Evolutionary conservation across 1,140 invertebrate species (phyloP).

Genomic region (Magallana gigas): DNA sequence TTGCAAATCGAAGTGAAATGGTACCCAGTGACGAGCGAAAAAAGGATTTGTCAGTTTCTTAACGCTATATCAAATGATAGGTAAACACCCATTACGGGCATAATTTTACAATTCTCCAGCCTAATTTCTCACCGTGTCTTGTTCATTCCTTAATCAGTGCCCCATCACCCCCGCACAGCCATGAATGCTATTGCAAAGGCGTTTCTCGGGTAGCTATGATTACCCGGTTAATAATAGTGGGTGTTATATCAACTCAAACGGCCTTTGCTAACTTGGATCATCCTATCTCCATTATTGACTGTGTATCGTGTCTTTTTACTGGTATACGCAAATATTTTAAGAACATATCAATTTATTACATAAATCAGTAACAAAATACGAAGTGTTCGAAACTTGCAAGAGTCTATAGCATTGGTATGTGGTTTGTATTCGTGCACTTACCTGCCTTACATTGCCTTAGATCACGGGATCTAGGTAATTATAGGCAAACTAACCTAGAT

Average conservation of each 20-base stretch:
- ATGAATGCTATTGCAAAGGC: constrained; percentile 22
- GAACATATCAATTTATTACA: background rate
- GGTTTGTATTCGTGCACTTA: too few species aligned
- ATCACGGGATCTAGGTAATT: too few species aligned
- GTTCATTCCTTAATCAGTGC: background rate
- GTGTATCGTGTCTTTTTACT: background rate
- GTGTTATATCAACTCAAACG: constrained; percentile 3
- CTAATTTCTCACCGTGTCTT: background rate
- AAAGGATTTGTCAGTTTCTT: constrained; percentile 18
- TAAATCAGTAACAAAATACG: background rate
- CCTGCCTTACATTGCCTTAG: too few species aligned
- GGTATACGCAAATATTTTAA: constrained; percentile 23
- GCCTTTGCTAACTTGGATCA: background rate
- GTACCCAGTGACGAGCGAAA: background rate
- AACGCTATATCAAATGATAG: constrained; percentile 30
- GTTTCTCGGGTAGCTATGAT: constrained; percentile 1
- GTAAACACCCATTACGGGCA: background rate
- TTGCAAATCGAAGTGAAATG: background rate
- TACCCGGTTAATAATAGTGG: background rate
- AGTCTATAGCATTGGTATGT: too few species aligned
- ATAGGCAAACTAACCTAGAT: too few species aligned
- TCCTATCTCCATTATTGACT: background rate
- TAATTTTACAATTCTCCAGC: constrained; percentile 31
- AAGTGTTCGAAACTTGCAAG: too few species aligned
- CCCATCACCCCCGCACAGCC: background rate